Percentiles rank a stretch among this genome's conserved stretches.
These are phyloP conservation scores for Oscheius sp. DNA, from an alignment of 2,888 invertebrate genomes.

Conservation along the genomic window DNA sequence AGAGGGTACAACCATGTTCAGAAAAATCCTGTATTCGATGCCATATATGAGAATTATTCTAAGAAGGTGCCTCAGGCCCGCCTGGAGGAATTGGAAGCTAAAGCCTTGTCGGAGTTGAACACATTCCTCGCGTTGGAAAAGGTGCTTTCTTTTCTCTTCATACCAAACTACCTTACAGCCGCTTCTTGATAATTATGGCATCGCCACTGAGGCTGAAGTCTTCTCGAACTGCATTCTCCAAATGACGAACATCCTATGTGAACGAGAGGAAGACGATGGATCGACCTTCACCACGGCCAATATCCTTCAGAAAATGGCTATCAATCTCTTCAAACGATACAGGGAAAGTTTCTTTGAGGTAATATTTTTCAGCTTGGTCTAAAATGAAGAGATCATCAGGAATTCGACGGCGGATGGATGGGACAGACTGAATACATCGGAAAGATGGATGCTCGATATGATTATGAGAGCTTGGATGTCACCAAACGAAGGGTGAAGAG, in stretches of 20 bases:
- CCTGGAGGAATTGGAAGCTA: too few relatives aligned
- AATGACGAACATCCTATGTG: not conserved
- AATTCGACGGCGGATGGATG: not conserved
- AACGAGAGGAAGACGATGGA: slow-evolving; percentile 2
- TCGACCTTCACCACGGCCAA: not conserved
- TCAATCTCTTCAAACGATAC: not conserved
- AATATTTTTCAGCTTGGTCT: not conserved
- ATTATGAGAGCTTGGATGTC: not conserved
- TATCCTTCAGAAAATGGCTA: not conserved
- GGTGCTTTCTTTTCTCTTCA: too few relatives aligned
- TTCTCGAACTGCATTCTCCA: slow-evolving; percentile 14
- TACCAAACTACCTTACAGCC: not conserved
- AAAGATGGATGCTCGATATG: not conserved
- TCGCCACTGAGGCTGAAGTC: slow-evolving; percentile 1
- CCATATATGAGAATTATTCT: too few relatives aligned
- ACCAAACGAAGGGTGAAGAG: not conserved
- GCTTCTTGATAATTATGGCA: not conserved
- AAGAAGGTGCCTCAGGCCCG: too few relatives aligned
- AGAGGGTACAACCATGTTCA: not conserved
- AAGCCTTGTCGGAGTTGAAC: too few relatives aligned
- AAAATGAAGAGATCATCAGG: too few relatives aligned
- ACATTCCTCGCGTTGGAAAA: too few relatives aligned
- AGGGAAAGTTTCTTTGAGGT: not conserved
- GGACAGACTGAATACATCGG: not conserved
- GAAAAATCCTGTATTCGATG: not conserved